Percentiles rank a stretch among this genome's conserved stretches.
Evolutionary conservation across 2,888 invertebrate genomes (phyloP).

Genomic region (Limulus polyphemus): DNA sequence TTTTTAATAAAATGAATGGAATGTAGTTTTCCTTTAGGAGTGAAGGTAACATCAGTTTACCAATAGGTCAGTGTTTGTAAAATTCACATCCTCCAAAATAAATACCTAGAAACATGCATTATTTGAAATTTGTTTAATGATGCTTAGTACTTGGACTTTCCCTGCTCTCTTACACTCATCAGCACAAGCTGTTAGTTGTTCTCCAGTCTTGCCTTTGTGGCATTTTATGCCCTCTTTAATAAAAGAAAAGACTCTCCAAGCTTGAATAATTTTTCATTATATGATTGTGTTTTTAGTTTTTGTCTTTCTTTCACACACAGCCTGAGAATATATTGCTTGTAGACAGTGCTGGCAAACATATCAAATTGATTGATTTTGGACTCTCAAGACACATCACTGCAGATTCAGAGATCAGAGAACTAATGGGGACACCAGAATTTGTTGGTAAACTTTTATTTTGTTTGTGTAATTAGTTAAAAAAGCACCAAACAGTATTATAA

Average conservation of each 20-base stretch:
- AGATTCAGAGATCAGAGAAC: constrained; percentile 41
- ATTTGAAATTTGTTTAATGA: no score
- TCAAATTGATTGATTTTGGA: constrained; percentile 55
- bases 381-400: constrained; percentile 41
- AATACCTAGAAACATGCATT: no score
- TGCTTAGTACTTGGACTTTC: no score
- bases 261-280: constrained; percentile 14
- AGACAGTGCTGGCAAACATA: constrained; percentile 40
- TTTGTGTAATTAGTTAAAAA: neutral
- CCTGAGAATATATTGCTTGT: constrained; percentile 53
- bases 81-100: no score
- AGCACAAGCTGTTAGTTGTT: no score
- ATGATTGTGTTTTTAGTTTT: constrained; percentile 14
- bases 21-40: no score
- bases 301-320: constrained; percentile 27
- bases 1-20: no score
- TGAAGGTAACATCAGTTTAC: no score
- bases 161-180: no score
- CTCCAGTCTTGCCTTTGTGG: no score
- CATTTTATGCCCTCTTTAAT: neutral
- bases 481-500: neutral
- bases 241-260: neutral
- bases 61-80: no score
- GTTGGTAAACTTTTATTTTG: constrained; percentile 36
- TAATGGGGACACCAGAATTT: constrained; percentile 47